Base-by-base conservation (phyloP, 2,797 vertebrate species). In the Sarcophilus harrisii region DNA sequence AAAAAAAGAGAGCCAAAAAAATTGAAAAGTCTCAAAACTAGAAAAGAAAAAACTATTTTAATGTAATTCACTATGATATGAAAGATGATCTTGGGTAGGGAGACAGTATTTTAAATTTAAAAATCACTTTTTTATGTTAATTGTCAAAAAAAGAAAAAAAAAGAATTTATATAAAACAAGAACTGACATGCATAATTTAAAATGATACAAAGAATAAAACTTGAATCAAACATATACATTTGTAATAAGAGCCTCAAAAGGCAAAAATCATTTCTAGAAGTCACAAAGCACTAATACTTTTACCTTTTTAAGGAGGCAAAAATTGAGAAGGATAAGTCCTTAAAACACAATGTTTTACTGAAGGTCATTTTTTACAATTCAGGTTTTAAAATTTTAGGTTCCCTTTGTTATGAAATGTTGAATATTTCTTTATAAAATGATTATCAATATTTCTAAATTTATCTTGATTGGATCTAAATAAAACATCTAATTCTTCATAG, bases 401-500 rank as follows among this genome's bases (percentile, higher is more conserved):
- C 38, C 18, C 21, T 87, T 87, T 87, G 21, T 27, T 87, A 87
- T 49, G n/a, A 87, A 87, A 38, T 27, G 38, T 87, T 87, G 38
- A 45, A 24, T 49, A 27, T 45, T 45, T 87, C 38, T 45, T 81
- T 49, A 87, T 12, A 87, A 87, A 87, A 49, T 87, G 38, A 45
- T 21, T 27, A 45, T 87, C 38, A 87, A 45, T 21, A 45, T 45
- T 87, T 87, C 21, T 87, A 21, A 87, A 87, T 49, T 73, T 27
- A 38, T 57, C 57, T 93, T 57, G 57, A 27, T 32, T 58, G 52
- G 49, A 58, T 38, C 94, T 4, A 0, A 5, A 9, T 87, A 45
- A 90, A 52, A 95, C 95, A 90, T 90, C 30, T 29, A 90, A 29
- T 93, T 38, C 29, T 95, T 92, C n/a, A 62, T 57, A 58, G 90